Percentiles rank a stretch among this genome's conserved stretches.
Evolutionary conservation across 2,888 invertebrate genomes (phyloP).

Genomic region (Cryptus viduatorius): DNA sequence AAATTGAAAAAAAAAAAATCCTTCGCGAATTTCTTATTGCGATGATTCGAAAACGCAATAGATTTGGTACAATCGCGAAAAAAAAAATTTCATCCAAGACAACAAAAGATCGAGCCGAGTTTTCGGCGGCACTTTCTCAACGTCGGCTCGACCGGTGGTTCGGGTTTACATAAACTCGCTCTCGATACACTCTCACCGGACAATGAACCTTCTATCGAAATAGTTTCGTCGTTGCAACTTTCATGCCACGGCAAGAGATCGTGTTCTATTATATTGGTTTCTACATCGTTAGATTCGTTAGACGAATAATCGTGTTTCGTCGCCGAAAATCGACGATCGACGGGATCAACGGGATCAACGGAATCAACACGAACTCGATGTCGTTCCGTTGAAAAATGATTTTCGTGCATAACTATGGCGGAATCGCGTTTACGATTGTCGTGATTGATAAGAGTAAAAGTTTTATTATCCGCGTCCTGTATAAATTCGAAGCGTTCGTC

Average conservation of each 20-base stretch:
- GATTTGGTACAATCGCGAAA: background rate
- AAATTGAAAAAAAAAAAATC: background rate
- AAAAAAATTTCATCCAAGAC: slow-evolving; percentile 56
- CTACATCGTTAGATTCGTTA: slow-evolving; percentile 3
- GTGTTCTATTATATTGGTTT: background rate
- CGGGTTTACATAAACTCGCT: slow-evolving; percentile 48
- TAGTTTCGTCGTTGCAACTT: slow-evolving; percentile 60
- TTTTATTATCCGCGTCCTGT: slow-evolving; percentile 20
- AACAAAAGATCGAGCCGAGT: slow-evolving; percentile 64
- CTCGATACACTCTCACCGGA: slow-evolving; percentile 67
- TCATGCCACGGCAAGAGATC: slow-evolving; percentile 68
- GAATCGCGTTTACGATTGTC: background rate
- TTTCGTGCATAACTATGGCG: slow-evolving; percentile 40
- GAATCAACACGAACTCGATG: background rate
- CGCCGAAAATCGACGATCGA: background rate
- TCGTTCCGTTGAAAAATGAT: slow-evolving; percentile 37
- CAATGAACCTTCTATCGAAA: slow-evolving; percentile 68
- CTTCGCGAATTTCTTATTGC: too few species aligned
- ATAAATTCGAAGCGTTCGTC: slow-evolving; percentile 39
- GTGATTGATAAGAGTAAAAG: slow-evolving; percentile 43
- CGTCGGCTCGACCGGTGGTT: slow-evolving; percentile 49
- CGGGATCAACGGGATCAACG: too few species aligned
- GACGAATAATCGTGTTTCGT: background rate
- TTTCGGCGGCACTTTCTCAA: slow-evolving; percentile 59
- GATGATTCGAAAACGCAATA: background rate